Conservation (phyloP, 2,888 invertebrate genomes). For the Bombyx huttoni region DNA sequence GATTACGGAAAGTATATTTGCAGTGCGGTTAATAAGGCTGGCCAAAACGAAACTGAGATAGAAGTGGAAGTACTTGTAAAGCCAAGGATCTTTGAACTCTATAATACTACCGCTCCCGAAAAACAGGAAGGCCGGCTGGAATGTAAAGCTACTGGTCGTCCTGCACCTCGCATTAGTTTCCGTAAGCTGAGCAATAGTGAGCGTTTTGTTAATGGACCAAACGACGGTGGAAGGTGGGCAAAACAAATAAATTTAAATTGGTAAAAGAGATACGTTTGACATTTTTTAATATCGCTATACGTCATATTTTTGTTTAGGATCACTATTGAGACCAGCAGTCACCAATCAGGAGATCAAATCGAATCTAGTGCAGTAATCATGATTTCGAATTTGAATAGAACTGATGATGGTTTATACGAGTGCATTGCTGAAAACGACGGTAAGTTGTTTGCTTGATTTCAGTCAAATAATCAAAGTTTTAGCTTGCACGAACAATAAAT, state of each 20-base stretch:
- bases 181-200: constrained; percentile 79
- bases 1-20: constrained; percentile 88
- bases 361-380: constrained; percentile 76
- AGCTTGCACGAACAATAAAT: no score
- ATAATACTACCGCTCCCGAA: constrained; percentile 78
- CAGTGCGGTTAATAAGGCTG: constrained; percentile 84
- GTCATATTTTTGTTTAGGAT: constrained; percentile 55
- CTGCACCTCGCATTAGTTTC: constrained; percentile 85
- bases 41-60: constrained; percentile 76
- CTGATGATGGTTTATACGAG: constrained; percentile 90
- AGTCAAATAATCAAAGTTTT: background rate
- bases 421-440: constrained; percentile 87
- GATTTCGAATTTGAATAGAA: constrained; percentile 76
- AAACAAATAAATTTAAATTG: background rate
- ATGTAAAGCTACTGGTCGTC: constrained; percentile 86
- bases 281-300: constrained; percentile 4
- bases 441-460: constrained; percentile 12
- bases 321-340: constrained; percentile 68
- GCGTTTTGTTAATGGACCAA: constrained; percentile 75
- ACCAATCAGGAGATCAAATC: constrained; percentile 59
- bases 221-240: constrained; percentile 71
- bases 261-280: constrained; percentile 7
- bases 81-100: constrained; percentile 84
- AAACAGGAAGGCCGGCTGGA: constrained; percentile 76
- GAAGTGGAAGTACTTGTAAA: constrained; percentile 81